Evolutionary conservation across 2,888 invertebrate species (phyloP), one percentile per base, ranked within the genome.

Genomic region (Smittia sp.): DNA sequence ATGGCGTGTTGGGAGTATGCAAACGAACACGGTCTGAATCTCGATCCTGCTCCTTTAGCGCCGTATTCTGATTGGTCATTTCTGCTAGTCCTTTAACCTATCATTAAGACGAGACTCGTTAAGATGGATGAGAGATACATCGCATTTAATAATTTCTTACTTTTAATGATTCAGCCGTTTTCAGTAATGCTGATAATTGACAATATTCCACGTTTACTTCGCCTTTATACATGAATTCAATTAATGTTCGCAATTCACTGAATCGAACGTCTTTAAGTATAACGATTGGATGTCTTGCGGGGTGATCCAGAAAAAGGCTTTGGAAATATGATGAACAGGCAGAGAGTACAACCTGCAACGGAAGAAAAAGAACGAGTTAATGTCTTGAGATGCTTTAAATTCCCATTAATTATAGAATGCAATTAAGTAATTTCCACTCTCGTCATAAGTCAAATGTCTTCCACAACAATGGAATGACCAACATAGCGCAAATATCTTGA

Each of bases 201-300:
- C 93, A 93, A 84, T 93, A 93, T 85, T 94, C 93, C 81, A 95
- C 93, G 90, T 94, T 94, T 79, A 95, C 94, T 85, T 95, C 94
- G 81, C 94, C 94, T 85, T 93, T 92, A 88, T 95, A 95, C 94
- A 95, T 95, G 89, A 94, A 95, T 88, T 94, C 94, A 83, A 95
- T 91, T 81, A 95, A 89, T 78, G 94, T 94, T 83, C 93, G 88
- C 81, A 95, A 86, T 85, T 94, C 94, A 81, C 91, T 87, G 84
- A 93, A 91, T 80, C 92, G 90, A 81, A 94, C 94, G 93, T 95
- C 94, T 85, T 94, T 94, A 80, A 95, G 88, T 83, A 95, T 94
- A 83, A 95, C 94, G 83, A 95, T 95, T 80, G 94, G 94, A 83
- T 95, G 94, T 78, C 91, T 89, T 83, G 93, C 91, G 78, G 94